A percentile compares a stretch with the other conserved stretches of the same genome.
Evolutionary conservation across 1,140 invertebrate species (phyloP).

Genomic region (Semibalanus balanoides): DNA sequence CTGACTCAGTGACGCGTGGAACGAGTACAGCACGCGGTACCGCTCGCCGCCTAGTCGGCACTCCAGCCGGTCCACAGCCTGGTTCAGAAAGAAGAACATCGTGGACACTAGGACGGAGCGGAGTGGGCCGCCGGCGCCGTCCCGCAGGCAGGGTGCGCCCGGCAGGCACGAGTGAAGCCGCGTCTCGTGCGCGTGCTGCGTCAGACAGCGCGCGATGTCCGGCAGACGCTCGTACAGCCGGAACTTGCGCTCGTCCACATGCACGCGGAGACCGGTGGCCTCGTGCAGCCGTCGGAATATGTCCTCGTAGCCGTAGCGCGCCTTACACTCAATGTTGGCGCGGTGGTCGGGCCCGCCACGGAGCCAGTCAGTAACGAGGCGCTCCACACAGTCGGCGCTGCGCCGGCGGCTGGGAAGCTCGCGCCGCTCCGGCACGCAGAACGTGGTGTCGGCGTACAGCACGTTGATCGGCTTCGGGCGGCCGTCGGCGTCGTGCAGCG

Average conservation of each 20-base stretch:
- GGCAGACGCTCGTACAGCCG: constrained; percentile 21
- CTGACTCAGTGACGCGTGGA: constrained; percentile 20
- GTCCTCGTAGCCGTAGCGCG: constrained; percentile 26
- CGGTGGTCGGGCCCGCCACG: constrained; percentile 19
- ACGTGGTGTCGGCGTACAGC: constrained; percentile 56
- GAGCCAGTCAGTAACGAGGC: constrained; percentile 40
- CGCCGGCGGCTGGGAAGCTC: constrained; percentile 42
- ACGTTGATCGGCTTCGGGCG: constrained; percentile 39
- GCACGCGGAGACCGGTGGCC: constrained; percentile 22
- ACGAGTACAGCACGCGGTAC: constrained; percentile 20
- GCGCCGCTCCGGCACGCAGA: constrained; percentile 35
- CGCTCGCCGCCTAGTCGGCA: background rate
- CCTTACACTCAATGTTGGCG: constrained; percentile 21
- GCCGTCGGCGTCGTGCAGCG: constrained; percentile 35
- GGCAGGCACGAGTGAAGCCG: constrained; percentile 19
- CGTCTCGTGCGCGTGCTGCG: constrained; percentile 18
- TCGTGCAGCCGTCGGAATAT: constrained; percentile 22
- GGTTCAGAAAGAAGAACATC: background rate
- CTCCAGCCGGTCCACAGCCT: background rate
- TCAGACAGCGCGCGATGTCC: constrained; percentile 20
- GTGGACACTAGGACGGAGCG: background rate
- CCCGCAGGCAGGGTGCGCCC: background rate
- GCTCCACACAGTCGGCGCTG: constrained; percentile 34
- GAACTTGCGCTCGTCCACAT: constrained; percentile 22
- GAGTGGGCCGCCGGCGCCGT: background rate